A percentile compares a stretch with the other conserved stretches of the same genome.
Conservation (phyloP, 2,888 invertebrate species). For the Drosophila kuntzei region DNA sequence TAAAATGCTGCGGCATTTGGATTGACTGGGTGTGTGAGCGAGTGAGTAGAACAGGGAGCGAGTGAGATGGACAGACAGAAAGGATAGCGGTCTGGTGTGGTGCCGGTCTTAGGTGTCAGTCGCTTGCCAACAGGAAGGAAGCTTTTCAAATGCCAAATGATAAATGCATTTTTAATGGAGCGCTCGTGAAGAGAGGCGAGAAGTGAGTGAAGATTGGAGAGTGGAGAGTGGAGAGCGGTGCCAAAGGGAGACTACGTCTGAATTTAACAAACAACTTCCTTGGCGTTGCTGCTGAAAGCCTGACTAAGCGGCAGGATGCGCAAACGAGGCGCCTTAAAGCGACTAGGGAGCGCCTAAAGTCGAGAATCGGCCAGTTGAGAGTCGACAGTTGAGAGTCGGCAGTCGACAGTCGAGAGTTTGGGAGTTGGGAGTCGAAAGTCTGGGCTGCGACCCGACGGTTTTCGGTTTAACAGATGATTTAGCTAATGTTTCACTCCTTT, state of each 20-base stretch:
- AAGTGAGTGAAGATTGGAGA: background rate
- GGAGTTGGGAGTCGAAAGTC: slow-evolving; percentile 1
- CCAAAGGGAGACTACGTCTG: slow-evolving; percentile 48
- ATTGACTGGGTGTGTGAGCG: slow-evolving; percentile 22
- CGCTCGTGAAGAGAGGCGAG: slow-evolving; percentile 31
- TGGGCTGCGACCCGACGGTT: slow-evolving; percentile 25
- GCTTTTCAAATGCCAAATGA: slow-evolving; percentile 79
- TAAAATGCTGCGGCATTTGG: slow-evolving; percentile 48
- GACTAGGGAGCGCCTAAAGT: slow-evolving; percentile 42
- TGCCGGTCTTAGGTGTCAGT: slow-evolving; percentile 60
- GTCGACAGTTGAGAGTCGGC: slow-evolving; percentile 12
- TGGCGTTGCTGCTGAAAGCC: slow-evolving; percentile 50
- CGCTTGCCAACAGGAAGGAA: slow-evolving; percentile 74
- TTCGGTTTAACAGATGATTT: slow-evolving; percentile 65
- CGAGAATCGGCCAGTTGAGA: slow-evolving; percentile 24
- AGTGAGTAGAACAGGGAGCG: slow-evolving; percentile 23
- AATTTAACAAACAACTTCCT: slow-evolving; percentile 73
- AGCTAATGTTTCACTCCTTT: slow-evolving; percentile 67
- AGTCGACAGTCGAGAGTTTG: background rate
- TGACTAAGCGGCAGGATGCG: slow-evolving; percentile 59
- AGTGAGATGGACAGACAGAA: slow-evolving; percentile 12
- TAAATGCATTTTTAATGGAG: slow-evolving; percentile 79
- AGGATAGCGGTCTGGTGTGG: slow-evolving; percentile 5
- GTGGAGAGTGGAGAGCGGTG: slow-evolving; percentile 16
- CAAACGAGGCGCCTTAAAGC: slow-evolving; percentile 51